Base-by-base conservation (phyloP, 2,888 invertebrate species). In the Orthosia gothica region DNA sequence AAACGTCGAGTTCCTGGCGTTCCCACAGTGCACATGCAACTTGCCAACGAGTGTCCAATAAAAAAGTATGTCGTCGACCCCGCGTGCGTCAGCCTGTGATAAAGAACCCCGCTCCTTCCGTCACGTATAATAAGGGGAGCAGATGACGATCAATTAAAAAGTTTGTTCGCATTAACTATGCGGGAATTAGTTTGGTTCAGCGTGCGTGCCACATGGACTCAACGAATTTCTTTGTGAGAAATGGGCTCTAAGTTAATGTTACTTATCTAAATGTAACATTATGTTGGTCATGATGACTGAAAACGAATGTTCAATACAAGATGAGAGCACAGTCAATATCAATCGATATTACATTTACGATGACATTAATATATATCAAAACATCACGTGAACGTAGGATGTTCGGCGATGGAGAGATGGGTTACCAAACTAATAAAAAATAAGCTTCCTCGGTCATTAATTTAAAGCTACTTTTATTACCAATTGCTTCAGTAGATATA, bases 121-220 rank as follows among this genome's bases (percentile, higher is more conserved):
- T 91, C 91, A 92, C 92, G 92, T 91, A 87, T 90, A 83, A 78
- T 88, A 89, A 89, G 86, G 94, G 92, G 93, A 93, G 93, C 95
- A 95, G 95, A 95, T 96, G 96, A 95, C 92, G 93, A 92, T 89
- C 95, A 95, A 96, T 96, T 95, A 96, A 95, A 95, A 95, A 96
- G 95, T 95, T 96, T 93, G 92, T 93, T 86, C 92, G 92, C 89
- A 94, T 95, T 94, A 95, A 95, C 95, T 95, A 95, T 93, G 93
- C 94, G 93, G 92, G 94, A 94, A 93, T 93, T 93, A 93, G 93
- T 93, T 92, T 86, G 79, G 86, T 82, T 89, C 87, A 88, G 88
- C 91, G 92, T 92, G 93, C 92, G 91, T 90, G 93, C 94, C 95
- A 95, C 94, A 95, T 96, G 95, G 91, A 94, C 90, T 91, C 90